Conservation (phyloP, 2,113 vertebrate genomes). For the Sinocyclocheilus anshuiensis region DNA sequence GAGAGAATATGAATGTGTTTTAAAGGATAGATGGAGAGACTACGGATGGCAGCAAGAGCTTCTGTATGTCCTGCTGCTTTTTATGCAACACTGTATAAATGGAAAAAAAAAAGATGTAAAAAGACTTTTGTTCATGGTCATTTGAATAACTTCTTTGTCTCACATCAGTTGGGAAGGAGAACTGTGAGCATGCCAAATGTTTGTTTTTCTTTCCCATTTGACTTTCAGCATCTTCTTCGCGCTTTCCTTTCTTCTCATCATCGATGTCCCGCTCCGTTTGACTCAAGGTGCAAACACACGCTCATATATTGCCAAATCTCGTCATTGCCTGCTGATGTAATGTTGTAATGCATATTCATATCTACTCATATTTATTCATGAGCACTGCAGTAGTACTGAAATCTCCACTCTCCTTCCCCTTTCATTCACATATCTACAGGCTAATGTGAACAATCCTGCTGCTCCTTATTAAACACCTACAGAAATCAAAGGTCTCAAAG, state of each 20-base stretch:
- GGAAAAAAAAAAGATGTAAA: constrained; percentile 53
- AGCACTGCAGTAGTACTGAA: constrained; percentile 49
- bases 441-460: constrained; percentile 45
- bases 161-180: constrained; percentile 50
- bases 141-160: constrained; percentile 53
- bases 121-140: constrained; percentile 59
- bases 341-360: constrained; percentile 34
- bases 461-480: constrained; percentile 42
- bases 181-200: constrained; percentile 86
- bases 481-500: constrained; percentile 33
- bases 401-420: constrained; percentile 26
- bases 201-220: constrained; percentile 30
- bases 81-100: constrained; percentile 72
- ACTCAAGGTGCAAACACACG: not conserved
- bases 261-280: not conserved
- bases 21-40: constrained; percentile 42
- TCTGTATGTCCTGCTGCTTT: constrained; percentile 75
- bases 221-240: not conserved
- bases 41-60: constrained; percentile 56
- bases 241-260: not conserved
- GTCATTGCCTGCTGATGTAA: constrained; percentile 33
- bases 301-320: constrained; percentile 31
- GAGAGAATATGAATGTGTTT: constrained; percentile 6
- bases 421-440: constrained; percentile 27
- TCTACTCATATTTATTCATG: constrained; percentile 48